phyloP scores from a whole-genome alignment of 2,888 invertebrate genomes.

The Hofmannophila pseudospretella region DNA sequence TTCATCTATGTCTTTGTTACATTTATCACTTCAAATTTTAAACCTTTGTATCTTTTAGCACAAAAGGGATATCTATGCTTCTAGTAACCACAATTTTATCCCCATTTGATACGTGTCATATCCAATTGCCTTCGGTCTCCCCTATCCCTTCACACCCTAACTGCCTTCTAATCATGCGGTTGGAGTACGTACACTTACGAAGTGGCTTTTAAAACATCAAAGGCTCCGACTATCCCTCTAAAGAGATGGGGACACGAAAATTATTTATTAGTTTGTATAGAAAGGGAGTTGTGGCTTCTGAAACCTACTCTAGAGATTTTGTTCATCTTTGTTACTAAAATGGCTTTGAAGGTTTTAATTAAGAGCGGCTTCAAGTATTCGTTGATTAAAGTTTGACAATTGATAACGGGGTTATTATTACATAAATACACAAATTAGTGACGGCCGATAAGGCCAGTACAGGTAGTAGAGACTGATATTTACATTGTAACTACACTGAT shows the following conservation, averaged over 20 bases:
- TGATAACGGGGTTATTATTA: too few species aligned
- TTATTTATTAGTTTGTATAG: conserved; percentile 56
- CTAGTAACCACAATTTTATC: background rate
- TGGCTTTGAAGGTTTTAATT: conserved; percentile 30
- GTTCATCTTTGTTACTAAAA: conserved; percentile 18
- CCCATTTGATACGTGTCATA: conserved; percentile 42
- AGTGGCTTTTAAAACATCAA: conserved; percentile 68
- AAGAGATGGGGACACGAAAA: conserved; percentile 38
- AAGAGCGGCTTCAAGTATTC: conserved; percentile 30
- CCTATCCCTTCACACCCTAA: conserved; percentile 32
- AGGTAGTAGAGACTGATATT: too few species aligned
- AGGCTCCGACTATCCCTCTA: conserved; percentile 32
- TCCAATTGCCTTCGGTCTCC: conserved; percentile 11
- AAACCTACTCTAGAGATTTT: conserved; percentile 7
- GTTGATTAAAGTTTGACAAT: conserved; percentile 39
- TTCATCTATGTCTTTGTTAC: too few species aligned
- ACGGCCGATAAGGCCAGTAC: too few species aligned
- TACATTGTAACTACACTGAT: too few species aligned
- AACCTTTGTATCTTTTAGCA: too few species aligned
- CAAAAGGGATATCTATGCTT: too few species aligned
- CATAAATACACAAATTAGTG: too few species aligned
- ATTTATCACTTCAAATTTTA: too few species aligned
- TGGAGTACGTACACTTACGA: conserved; percentile 51
- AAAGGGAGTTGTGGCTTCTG: conserved; percentile 39
- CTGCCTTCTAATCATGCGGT: conserved; percentile 60